A percentile compares a stretch with the other conserved stretches of the same genome.
These are phyloP conservation scores for Polyploca ridens DNA, from an alignment of 2,888 invertebrate genomes.

Conservation along the genomic window DNA sequence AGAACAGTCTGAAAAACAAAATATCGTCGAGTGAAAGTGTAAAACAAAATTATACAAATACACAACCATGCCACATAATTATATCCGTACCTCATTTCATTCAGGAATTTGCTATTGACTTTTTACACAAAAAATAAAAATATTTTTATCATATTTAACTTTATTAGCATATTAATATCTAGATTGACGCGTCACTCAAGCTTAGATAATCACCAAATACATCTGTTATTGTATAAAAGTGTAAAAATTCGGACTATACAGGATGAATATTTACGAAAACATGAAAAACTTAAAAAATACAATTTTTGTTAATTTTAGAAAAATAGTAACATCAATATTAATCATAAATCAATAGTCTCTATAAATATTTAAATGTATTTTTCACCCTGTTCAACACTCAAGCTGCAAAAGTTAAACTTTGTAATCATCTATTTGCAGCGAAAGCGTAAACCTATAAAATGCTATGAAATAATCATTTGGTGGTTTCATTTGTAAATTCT, in stretches of 20 bases:
- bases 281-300: not conserved
- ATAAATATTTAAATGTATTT: slow-evolving; percentile 1
- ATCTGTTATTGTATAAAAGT: slow-evolving; percentile 48
- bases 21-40: slow-evolving; percentile 22
- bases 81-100: slow-evolving; percentile 54
- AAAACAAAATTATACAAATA: slow-evolving; percentile 33
- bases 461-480: not conserved
- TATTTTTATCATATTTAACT: slow-evolving; percentile 49
- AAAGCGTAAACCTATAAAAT: slow-evolving; percentile 4
- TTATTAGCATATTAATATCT: slow-evolving; percentile 72
- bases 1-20: slow-evolving; percentile 20
- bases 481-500: slow-evolving; percentile 36
- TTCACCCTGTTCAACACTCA: slow-evolving; percentile 2
- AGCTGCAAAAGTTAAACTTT: not conserved
- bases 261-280: not conserved
- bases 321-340: slow-evolving; percentile 7
- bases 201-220: slow-evolving; percentile 42
- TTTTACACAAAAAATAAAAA: slow-evolving; percentile 23
- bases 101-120: slow-evolving; percentile 28
- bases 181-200: slow-evolving; percentile 65
- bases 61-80: slow-evolving; percentile 65
- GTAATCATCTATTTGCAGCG: not conserved
- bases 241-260: slow-evolving; percentile 39
- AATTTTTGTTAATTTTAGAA: not conserved
- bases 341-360: not conserved